These are phyloP conservation scores for Trichomycterus rosablanca DNA, from an alignment of 2,113 vertebrate genomes.

Conservation along the genomic window DNA sequence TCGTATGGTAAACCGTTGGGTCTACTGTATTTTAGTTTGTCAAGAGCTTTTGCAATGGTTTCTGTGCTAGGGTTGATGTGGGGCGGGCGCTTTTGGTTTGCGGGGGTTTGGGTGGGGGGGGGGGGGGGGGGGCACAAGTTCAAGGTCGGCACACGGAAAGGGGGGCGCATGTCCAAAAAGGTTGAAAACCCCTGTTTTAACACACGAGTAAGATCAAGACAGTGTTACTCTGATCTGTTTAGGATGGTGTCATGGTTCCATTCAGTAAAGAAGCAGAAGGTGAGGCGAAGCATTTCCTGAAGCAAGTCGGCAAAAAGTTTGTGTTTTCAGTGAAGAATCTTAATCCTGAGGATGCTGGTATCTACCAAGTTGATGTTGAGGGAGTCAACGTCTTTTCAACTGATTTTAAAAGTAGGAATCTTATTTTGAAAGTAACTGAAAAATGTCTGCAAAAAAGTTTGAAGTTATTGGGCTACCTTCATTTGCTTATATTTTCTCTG, in stretches of 20 bases:
- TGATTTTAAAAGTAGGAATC: slow-evolving; percentile 67
- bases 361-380: slow-evolving; percentile 83
- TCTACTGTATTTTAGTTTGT: no score
- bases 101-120: no score
- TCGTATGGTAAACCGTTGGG: no score
- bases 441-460: not conserved
- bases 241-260: slow-evolving; percentile 78
- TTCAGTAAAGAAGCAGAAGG: slow-evolving; percentile 51
- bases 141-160: no score
- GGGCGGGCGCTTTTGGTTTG: no score
- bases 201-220: no score
- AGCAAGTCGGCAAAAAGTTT: slow-evolving; percentile 75
- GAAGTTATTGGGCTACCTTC: not conserved
- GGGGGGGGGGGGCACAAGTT: no score
- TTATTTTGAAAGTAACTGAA: not conserved
- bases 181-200: no score
- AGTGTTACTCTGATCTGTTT: no score
- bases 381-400: slow-evolving; percentile 80
- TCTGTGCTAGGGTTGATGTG: no score
- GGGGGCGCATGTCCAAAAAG: no score
- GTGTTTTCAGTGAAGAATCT: slow-evolving; percentile 74
- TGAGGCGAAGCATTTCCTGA: slow-evolving; percentile 66
- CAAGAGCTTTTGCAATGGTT: no score
- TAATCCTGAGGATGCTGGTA: slow-evolving; percentile 71
- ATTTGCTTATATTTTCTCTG: slow-evolving; percentile 1